Percentiles rank a stretch among this genome's conserved stretches.
These are phyloP conservation scores for Habroteleia sp. DNA, from an alignment of 2,888 invertebrate species.

Conservation along the genomic window DNA sequence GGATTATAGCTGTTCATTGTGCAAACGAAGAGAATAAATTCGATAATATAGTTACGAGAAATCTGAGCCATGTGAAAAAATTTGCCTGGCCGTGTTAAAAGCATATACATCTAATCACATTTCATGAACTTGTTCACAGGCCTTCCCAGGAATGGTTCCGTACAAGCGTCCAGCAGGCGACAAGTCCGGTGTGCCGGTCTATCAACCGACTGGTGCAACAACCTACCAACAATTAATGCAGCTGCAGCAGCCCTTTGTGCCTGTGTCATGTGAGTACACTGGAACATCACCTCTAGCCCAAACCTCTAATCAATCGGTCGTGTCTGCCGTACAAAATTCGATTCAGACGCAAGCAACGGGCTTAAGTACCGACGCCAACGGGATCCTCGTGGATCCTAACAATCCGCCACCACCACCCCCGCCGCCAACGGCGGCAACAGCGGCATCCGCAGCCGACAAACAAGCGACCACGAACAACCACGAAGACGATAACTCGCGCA, in stretches of 20 bases:
- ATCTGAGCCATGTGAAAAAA: no score
- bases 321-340: conserved; percentile 73
- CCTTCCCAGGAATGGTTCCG: conserved; percentile 97
- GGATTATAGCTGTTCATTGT: conserved; percentile 14
- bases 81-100: neutral
- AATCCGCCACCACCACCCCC: conserved; percentile 79
- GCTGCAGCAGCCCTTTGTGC: conserved; percentile 97
- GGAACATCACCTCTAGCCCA: conserved; percentile 85
- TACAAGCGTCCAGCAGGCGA: conserved; percentile 98
- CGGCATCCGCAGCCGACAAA: conserved; percentile 55
- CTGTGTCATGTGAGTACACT: conserved; percentile 99
- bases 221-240: conserved; percentile 98
- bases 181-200: conserved; percentile 97
- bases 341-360: conserved; percentile 71
- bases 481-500: conserved; percentile 75
- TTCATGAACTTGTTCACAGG: conserved; percentile 83
- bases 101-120: conserved; percentile 18
- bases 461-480: conserved; percentile 73
- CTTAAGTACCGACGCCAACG: conserved; percentile 72
- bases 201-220: conserved; percentile 92
- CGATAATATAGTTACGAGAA: no score
- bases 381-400: conserved; percentile 80
- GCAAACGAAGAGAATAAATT: conserved; percentile 22
- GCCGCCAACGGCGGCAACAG: conserved; percentile 64
- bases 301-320: conserved; percentile 81